Evolutionary conservation across 1,140 invertebrate species (phyloP), one percentile per base, ranked within the genome.

Genomic region (Drosophila erecta): DNA sequence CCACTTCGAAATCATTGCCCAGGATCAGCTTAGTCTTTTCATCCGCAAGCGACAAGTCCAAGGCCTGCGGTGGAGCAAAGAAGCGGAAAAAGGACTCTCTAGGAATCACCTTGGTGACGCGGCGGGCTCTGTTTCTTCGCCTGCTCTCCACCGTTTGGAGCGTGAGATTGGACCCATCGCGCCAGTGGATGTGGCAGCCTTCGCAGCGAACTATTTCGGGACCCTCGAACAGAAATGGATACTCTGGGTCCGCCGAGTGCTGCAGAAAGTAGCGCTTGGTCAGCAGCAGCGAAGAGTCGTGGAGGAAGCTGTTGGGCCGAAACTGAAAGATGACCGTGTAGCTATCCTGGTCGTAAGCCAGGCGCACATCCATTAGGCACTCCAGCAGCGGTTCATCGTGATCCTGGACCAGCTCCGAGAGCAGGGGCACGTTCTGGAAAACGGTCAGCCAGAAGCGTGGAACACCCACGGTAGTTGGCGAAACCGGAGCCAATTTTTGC

Each of bases 31-130:
- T 79, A 14, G 86, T 83, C 33, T 84, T 89, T 53, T 90, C 84
- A 57, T 81, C 83, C 70, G 94, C 93, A 17, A 94, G 94, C 22
- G 96, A 96, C 80, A 97, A 95, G 27, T 90, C 87, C 57, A 97
- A 92, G 38, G 97, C 95, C 59, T 87, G 92, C 49, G 98, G 98
- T 33, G 98, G 98, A 69, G 94, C 95, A 93, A 99, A 99, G 94
- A 99, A 99, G 92, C 99, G 99, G 94, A 99, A 99, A 94, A 99
- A 99, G 0, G 98, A 99, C 89, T 97, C 96, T 50, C 96, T 96
- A 73, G 96, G 96, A 64, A 99, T 96, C 57, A 96, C 97, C 94
- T 99, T 99, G n/a, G 96, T 46, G 44, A 24, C 20, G 2, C 44
- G 95, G 61, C 96, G 96, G 6, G 96, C 95, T 57, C 97, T 97